Percentiles rank a stretch among this genome's conserved stretches.
phyloP scores from a whole-genome alignment of 2,797 vertebrate species.

The Sus cebifrons region DNA sequence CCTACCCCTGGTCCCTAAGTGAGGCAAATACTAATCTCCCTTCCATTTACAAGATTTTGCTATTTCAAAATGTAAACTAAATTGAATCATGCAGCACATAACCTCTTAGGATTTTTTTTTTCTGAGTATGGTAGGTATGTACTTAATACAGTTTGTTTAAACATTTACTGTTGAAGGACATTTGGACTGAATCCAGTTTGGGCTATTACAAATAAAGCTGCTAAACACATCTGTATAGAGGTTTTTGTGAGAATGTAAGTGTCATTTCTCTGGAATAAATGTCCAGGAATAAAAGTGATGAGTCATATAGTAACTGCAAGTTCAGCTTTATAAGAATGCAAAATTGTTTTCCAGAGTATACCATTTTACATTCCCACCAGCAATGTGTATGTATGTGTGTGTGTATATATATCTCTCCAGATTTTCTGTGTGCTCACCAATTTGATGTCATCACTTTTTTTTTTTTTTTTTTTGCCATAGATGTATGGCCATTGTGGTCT shows the following conservation, averaged over 20 bases:
- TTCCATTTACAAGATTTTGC: neutral
- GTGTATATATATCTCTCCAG: neutral
- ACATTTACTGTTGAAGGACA: neutral
- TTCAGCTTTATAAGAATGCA: neutral
- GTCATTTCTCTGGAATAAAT: neutral
- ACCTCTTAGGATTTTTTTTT: neutral
- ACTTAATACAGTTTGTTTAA: neutral
- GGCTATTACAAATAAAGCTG: neutral
- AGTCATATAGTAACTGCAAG: neutral
- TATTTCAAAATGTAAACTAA: slow-evolving; percentile 21
- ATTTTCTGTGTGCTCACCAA: neutral
- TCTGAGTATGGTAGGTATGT: neutral
- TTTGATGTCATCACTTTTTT: neutral
- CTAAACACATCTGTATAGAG: neutral
- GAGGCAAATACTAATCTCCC: neutral
- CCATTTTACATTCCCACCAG: neutral
- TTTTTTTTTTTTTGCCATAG: neutral
- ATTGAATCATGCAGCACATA: neutral
- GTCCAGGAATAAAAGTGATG: neutral
- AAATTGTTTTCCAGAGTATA: neutral
- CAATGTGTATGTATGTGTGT: neutral
- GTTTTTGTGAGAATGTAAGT: neutral
- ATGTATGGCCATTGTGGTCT: neutral
- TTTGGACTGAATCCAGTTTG: neutral
- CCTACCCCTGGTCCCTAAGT: neutral